Base-by-base conservation (phyloP, 2,113 vertebrate species). In the Talpa occidentalis region DNA sequence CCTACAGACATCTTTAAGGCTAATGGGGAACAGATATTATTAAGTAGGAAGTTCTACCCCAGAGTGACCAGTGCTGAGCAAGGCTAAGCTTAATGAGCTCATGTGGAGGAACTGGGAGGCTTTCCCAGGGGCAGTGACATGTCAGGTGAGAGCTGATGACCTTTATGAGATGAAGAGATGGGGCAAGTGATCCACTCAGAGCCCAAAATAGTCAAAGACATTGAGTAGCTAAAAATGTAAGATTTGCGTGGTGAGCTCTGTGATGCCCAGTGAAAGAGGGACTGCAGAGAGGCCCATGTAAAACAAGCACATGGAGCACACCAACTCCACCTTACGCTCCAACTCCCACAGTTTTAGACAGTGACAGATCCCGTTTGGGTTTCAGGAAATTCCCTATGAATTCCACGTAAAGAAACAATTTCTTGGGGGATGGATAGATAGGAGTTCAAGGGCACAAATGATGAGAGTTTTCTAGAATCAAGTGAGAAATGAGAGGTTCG, bases 241-340 rank as follows among this genome's bases (percentile, higher is more conserved):
- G 40, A 60, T 40, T 28, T 47, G 1, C 0, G 0, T 14, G 5
- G 9, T 47, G 16, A 84, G 35, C 1, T 52, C 40, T 28, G 32
- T 64, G 42, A 12, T 11, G 22, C 0, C 81, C 11, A 2, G 8
- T 8, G 24, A 10, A 37, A 21, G 32, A 74, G 7, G 2, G 7
- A 3, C 22, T 1, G 6, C 2, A 3, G 10, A 88, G 21, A 17
- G 10, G 54, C 54, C 17, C 22, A 69, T 28, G 16, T 0, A 49
- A 56, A 22, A 56, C 5, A 59, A 28, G 24, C 52, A 8, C 37
- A 9, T 67, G 17, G 19, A 56, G 15, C 54, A 22, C 54, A 81
- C 24, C 35, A 69, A 62, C 17, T 47, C 14, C 22, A 26, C 64
- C 62, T 77, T 14, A 15, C 6, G 21, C 21, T 10, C 54, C 22